A percentile compares a stretch with the other conserved stretches of the same genome.
These are phyloP conservation scores for Periparus ater DNA, from an alignment of 2,797 vertebrate genomes.

Conservation along the genomic window DNA sequence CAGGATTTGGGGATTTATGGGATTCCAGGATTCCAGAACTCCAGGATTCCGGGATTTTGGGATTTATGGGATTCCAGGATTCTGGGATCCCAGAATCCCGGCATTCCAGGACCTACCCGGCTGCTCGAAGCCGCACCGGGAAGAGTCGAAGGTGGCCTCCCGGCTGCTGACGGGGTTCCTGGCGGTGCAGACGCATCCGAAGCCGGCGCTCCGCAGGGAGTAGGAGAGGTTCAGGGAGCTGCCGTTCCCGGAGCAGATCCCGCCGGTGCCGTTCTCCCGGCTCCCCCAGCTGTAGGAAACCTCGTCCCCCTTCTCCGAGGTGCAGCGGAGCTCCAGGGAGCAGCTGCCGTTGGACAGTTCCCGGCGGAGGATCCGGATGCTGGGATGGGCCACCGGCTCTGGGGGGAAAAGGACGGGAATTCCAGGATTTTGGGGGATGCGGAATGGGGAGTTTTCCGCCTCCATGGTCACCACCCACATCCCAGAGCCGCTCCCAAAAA, in stretches of 20 bases:
- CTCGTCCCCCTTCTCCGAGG: not conserved
- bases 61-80: too few species aligned
- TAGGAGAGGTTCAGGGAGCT: not conserved
- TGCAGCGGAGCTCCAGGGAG: not conserved
- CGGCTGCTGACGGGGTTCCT: not conserved
- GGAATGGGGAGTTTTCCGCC: rapidly evolving
- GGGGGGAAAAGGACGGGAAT: not conserved
- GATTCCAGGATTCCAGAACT: too few species aligned
- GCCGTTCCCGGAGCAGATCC: not conserved
- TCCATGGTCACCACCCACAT: not conserved
- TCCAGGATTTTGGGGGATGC: not conserved
- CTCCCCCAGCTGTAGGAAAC: not conserved
- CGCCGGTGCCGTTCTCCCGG: rapidly evolving
- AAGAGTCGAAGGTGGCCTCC: rapidly evolving
- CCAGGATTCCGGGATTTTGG: too few species aligned
- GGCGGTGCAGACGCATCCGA: not conserved
- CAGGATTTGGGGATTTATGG: too few species aligned
- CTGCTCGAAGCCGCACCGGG: not conserved
- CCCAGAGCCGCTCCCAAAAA: too few species aligned
- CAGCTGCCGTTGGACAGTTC: not conserved
- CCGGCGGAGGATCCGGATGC: not conserved
- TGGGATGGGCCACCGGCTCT: not conserved
- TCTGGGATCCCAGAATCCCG: not conserved
- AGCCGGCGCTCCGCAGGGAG: rapidly evolving
- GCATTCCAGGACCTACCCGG: not conserved